A percentile compares a stretch with the other conserved stretches of the same genome.
These are phyloP conservation scores for Drosophila parvula DNA, from an alignment of 1,140 invertebrate genomes.

Conservation along the genomic window DNA sequence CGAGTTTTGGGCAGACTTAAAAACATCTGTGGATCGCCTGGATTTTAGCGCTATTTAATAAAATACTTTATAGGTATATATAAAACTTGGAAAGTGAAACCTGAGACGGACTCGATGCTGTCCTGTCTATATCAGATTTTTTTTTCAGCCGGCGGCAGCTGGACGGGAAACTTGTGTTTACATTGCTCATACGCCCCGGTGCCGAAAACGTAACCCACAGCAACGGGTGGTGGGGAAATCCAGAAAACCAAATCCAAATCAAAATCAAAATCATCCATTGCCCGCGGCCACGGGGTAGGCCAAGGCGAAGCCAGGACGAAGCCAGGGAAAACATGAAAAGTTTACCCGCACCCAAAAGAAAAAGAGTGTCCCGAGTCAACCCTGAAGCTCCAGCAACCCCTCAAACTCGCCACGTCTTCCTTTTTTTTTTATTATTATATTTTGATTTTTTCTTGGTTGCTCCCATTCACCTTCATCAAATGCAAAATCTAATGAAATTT, in stretches of 20 bases:
- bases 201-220: conserved; percentile 3
- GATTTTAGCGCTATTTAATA: background rate
- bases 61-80: background rate
- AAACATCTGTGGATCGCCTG: background rate
- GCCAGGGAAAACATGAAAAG: conserved; percentile 38
- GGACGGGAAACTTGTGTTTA: conserved; percentile 15
- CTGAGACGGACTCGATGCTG: background rate
- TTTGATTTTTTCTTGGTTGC: background rate
- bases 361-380: conserved; percentile 11
- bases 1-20: too few relatives aligned
- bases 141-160: background rate
- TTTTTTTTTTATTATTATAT: conserved; percentile 2
- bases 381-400: conserved; percentile 1
- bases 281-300: conserved; percentile 2
- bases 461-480: conserved; percentile 38
- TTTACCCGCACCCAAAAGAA: conserved; percentile 14
- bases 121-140: background rate
- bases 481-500: conserved; percentile 53
- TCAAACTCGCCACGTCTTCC: conserved; percentile 11
- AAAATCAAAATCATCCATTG: conserved; percentile 48
- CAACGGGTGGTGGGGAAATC: background rate
- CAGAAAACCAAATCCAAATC: conserved; percentile 31
- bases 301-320: background rate
- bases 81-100: background rate
- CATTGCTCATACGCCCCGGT: conserved; percentile 33